A percentile compares a stretch with the other conserved stretches of the same genome.
These are phyloP conservation scores for Branchinecta sandiegonensis DNA, from an alignment of 2,888 invertebrate genomes.

Conservation along the genomic window DNA sequence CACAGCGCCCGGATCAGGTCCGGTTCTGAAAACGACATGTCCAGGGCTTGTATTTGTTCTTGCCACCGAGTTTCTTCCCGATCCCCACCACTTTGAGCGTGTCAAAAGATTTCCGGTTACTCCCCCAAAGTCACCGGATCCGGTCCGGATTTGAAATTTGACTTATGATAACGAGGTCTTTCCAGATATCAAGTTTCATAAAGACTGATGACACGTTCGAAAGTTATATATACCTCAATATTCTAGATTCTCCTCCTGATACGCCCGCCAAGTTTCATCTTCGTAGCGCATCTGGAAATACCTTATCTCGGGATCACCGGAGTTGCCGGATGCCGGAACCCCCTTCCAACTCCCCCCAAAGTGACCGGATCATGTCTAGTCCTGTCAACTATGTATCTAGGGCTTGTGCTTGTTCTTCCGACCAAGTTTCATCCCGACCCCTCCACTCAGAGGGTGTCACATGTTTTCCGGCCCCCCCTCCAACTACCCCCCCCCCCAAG, in stretches of 20 bases:
- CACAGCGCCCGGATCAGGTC: neutral
- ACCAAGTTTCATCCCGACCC: too few relatives aligned
- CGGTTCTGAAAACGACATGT: neutral
- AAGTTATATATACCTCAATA: neutral
- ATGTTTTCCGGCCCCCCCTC: too few relatives aligned
- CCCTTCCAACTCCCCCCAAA: too few relatives aligned
- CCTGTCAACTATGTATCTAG: too few relatives aligned
- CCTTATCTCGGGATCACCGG: too few relatives aligned
- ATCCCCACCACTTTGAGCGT: neutral
- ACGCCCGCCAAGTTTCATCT: too few relatives aligned
- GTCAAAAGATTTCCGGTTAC: neutral
- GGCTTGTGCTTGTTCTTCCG: too few relatives aligned
- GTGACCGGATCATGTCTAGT: too few relatives aligned
- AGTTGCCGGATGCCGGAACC: too few relatives aligned
- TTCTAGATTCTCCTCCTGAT: neutral
- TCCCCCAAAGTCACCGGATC: neutral
- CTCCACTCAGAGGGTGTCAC: too few relatives aligned
- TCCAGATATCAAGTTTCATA: neutral
- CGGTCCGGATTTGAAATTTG: neutral
- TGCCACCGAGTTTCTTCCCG: neutral
- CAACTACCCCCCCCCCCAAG: too few relatives aligned
- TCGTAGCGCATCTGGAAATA: too few relatives aligned
- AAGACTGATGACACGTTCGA: neutral
- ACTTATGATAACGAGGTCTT: neutral
- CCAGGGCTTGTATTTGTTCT: neutral